A percentile compares a stretch with the other conserved stretches of the same genome.
These are phyloP conservation scores for Cydia strobilella DNA, from an alignment of 1,140 invertebrate genomes.

Conservation along the genomic window DNA sequence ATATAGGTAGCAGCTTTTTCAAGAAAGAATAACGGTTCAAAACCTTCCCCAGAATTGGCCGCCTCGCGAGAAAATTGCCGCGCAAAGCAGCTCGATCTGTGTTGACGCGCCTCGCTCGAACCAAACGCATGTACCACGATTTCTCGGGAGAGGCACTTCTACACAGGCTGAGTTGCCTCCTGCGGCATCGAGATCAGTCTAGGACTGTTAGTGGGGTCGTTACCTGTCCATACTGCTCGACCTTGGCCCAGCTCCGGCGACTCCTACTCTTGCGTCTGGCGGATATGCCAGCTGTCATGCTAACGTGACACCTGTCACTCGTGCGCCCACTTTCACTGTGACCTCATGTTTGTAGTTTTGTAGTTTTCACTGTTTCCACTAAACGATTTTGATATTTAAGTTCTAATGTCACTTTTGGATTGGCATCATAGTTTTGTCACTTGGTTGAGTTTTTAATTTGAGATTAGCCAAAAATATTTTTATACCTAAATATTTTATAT, in stretches of 20 bases:
- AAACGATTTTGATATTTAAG: not conserved
- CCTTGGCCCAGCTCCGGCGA: constrained; percentile 61
- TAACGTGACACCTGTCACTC: not conserved
- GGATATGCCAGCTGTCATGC: constrained; percentile 68
- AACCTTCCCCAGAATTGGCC: too few relatives aligned
- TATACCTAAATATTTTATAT: too few relatives aligned
- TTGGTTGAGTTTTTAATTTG: not conserved
- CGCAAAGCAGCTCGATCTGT: too few relatives aligned
- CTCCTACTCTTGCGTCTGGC: constrained; percentile 57
- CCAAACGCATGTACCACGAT: too few relatives aligned
- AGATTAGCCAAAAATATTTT: not conserved
- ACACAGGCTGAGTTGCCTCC: too few relatives aligned
- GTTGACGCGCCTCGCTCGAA: too few relatives aligned
- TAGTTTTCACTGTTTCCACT: constrained; percentile 32
- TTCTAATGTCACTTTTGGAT: constrained; percentile 2
- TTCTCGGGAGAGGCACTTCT: too few relatives aligned
- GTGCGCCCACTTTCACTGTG: constrained; percentile 2
- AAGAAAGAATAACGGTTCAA: too few relatives aligned
- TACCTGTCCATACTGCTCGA: constrained; percentile 65
- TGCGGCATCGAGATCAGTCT: not conserved
- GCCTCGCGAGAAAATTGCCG: too few relatives aligned
- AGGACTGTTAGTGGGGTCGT: not conserved
- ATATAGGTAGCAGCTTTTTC: too few relatives aligned
- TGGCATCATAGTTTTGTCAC: not conserved
- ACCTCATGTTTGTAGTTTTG: not conserved